These are phyloP conservation scores for Drosophila nebulosa DNA, from an alignment of 1,140 invertebrate genomes.

Conservation along the genomic window DNA sequence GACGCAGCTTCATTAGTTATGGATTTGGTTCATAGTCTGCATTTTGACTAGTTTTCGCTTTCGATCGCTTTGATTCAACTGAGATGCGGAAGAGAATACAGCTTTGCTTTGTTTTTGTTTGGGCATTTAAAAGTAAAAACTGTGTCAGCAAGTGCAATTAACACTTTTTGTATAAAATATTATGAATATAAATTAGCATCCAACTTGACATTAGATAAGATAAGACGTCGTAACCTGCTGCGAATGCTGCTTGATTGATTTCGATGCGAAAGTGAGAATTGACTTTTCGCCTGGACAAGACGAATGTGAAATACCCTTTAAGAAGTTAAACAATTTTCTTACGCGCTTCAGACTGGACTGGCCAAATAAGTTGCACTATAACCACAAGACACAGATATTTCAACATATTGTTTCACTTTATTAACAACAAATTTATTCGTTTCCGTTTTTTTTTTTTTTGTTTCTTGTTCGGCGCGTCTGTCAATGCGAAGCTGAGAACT, in stretches of 20 bases:
- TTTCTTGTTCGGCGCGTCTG: constrained; percentile 34
- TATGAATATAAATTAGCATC: neutral
- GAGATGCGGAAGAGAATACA: constrained; percentile 55
- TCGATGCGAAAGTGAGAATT: constrained; percentile 21
- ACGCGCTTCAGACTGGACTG: constrained; percentile 48
- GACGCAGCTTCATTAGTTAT: constrained; percentile 65
- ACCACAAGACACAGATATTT: constrained; percentile 40
- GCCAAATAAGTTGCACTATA: constrained; percentile 30
- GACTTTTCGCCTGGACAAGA: neutral
- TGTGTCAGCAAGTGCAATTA: constrained; percentile 53
- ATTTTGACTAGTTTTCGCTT: constrained; percentile 49
- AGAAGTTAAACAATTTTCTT: constrained; percentile 9
- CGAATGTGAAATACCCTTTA: neutral
- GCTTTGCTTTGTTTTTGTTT: constrained; percentile 1
- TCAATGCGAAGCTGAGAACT: constrained; percentile 54
- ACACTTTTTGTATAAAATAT: constrained; percentile 15
- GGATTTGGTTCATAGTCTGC: constrained; percentile 68
- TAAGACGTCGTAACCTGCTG: neutral
- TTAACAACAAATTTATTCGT: constrained; percentile 5
- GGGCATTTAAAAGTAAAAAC: constrained; percentile 32
- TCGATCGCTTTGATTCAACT: neutral
- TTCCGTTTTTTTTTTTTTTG: neutral
- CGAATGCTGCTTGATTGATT: neutral
- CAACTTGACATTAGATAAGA: constrained; percentile 38
- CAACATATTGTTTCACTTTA: constrained; percentile 34